Percentiles rank a stretch among this genome's conserved stretches.
phyloP scores from a whole-genome alignment of 2,797 vertebrate genomes.

The Poeciliopsis gracilis region DNA sequence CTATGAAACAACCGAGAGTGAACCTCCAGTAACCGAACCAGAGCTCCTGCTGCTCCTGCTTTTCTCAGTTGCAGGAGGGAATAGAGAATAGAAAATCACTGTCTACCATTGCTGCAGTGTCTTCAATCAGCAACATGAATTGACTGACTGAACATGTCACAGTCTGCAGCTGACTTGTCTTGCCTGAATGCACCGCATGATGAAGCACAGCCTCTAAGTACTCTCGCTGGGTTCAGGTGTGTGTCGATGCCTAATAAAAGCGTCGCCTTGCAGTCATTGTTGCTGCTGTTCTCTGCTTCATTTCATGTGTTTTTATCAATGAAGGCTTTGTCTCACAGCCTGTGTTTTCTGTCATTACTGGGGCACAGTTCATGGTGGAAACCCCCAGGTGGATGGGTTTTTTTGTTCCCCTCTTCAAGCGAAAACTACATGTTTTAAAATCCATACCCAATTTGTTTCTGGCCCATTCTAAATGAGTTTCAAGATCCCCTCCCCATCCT shows the following conservation, averaged over 20 bases:
- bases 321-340: conserved; percentile 11
- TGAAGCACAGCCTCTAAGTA: conserved; percentile 33
- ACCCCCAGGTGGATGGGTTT: conserved; percentile 13
- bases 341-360: conserved; percentile 34
- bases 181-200: conserved; percentile 43
- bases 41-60: neutral
- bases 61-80: neutral
- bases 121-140: conserved; percentile 46
- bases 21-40: neutral
- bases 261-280: conserved; percentile 9
- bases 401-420: conserved; percentile 5
- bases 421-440: conserved; percentile 42
- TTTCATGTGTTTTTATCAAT: conserved; percentile 48
- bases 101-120: conserved; percentile 17
- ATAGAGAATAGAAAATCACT: conserved; percentile 30
- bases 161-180: conserved; percentile 47
- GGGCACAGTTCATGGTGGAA: conserved; percentile 29
- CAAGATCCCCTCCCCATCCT: neutral
- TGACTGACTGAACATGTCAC: conserved; percentile 40
- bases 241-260: conserved; percentile 4
- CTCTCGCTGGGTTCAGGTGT: conserved; percentile 18
- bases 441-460: conserved; percentile 50
- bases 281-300: conserved; percentile 20
- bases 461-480: conserved; percentile 35
- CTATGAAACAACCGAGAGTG: neutral